Conservation (phyloP, 2,888 invertebrate species). For the Cyclophora punctaria region DNA sequence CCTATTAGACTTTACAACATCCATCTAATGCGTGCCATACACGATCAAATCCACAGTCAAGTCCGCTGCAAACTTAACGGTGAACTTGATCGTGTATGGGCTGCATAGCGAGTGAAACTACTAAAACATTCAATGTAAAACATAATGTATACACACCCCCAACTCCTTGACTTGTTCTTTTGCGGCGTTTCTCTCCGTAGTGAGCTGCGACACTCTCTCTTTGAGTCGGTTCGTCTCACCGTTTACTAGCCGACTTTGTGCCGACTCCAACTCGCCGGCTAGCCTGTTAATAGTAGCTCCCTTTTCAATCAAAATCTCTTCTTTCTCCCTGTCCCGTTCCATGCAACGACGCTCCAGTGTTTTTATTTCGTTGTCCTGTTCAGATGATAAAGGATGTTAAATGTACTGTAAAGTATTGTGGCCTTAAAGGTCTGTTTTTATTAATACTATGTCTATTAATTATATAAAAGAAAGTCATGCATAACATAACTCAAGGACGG, state of each 20-base stretch:
- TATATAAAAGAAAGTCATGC: too few species aligned
- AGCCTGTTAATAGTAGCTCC: constrained; percentile 77
- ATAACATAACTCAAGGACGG: too few species aligned
- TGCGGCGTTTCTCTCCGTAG: constrained; percentile 63
- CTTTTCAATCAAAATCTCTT: constrained; percentile 77
- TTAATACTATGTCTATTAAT: too few species aligned
- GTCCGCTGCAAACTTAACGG: too few species aligned
- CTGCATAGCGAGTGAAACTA: neutral
- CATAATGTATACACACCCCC: constrained; percentile 40
- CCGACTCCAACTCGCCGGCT: constrained; percentile 74
- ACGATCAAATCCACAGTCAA: neutral
- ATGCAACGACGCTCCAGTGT: constrained; percentile 69
- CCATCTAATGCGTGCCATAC: neutral
- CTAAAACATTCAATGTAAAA: neutral
- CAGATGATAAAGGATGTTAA: neutral
- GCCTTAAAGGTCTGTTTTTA: too few species aligned
- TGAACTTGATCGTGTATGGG: too few species aligned
- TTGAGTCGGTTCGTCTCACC: constrained; percentile 49
- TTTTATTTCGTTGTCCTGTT: constrained; percentile 68
- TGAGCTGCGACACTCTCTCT: constrained; percentile 63
- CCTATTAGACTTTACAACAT: neutral
- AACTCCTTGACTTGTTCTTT: constrained; percentile 72
- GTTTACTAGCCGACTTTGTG: constrained; percentile 69
- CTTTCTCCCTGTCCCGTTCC: constrained; percentile 76
- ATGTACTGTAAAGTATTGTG: too few species aligned